Percentiles rank a stretch among this genome's conserved stretches.
These are phyloP conservation scores for Zosterops japonicus DNA, from an alignment of 2,113 vertebrate genomes.

Conservation along the genomic window DNA sequence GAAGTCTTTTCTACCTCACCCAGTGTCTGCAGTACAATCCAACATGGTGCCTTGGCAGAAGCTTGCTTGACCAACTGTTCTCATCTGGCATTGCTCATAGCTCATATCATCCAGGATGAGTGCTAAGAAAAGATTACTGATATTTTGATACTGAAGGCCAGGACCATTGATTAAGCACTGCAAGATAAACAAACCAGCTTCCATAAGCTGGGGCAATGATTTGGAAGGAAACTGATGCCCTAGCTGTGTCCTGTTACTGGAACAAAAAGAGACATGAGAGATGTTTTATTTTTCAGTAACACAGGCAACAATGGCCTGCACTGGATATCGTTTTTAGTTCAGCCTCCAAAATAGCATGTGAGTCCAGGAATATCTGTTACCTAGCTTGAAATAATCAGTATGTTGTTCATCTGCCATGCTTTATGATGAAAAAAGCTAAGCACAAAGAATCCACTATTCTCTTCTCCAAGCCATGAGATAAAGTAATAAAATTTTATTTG, in stretches of 20 bases:
- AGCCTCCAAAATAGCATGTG: background rate
- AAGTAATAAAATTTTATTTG: background rate
- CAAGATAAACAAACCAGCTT: background rate
- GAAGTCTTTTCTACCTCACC: background rate
- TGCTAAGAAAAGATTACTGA: background rate
- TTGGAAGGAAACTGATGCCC: background rate
- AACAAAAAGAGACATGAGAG: background rate
- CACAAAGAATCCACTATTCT: background rate
- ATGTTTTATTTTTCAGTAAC: constrained; percentile 17
- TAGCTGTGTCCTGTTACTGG: background rate
- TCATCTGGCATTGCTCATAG: background rate
- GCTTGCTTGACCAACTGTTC: background rate
- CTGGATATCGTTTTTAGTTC: constrained; percentile 1
- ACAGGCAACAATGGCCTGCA: background rate
- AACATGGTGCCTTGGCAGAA: background rate
- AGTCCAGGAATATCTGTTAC: background rate
- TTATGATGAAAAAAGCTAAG: background rate
- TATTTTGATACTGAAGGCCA: background rate
- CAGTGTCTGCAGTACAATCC: background rate
- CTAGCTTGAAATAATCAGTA: background rate
- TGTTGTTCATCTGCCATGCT: background rate
- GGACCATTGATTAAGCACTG: background rate
- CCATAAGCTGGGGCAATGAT: background rate
- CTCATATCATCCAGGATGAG: background rate
- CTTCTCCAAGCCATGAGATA: background rate